Conservation (phyloP, 1,140 invertebrate genomes). For the Atta cephalotes region DNA sequence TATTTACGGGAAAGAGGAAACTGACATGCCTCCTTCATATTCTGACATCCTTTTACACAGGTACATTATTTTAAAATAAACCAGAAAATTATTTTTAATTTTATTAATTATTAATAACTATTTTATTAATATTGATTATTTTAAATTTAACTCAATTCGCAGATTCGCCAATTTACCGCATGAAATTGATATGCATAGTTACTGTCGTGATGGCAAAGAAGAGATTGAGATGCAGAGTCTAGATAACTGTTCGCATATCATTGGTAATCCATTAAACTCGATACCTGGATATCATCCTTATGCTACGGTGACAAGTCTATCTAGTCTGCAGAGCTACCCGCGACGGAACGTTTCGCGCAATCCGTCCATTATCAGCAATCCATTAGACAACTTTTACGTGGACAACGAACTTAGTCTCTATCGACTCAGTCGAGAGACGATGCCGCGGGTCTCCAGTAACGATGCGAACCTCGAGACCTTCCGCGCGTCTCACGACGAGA, state of each 20-base stretch:
- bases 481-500: conserved; percentile 65
- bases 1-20: conserved; percentile 84
- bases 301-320: conserved; percentile 75
- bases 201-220: conserved; percentile 77
- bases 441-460: conserved; percentile 65
- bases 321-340: conserved; percentile 77
- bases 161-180: conserved; percentile 82
- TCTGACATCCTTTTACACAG: conserved; percentile 84
- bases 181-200: conserved; percentile 80
- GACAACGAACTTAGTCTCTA: conserved; percentile 78
- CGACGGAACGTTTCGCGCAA: conserved; percentile 76
- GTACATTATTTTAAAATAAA: conserved; percentile 59
- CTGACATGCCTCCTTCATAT: conserved; percentile 84
- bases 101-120: too few relatives aligned
- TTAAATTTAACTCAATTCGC: background rate
- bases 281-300: conserved; percentile 73
- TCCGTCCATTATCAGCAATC: conserved; percentile 79
- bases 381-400: conserved; percentile 79
- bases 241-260: conserved; percentile 78
- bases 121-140: background rate
- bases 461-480: conserved; percentile 64
- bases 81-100: too few relatives aligned
- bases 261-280: conserved; percentile 76
- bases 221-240: conserved; percentile 81
- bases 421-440: conserved; percentile 57